Base-by-base conservation (phyloP, 2,113 vertebrate species). In the Gavialis gangeticus region DNA sequence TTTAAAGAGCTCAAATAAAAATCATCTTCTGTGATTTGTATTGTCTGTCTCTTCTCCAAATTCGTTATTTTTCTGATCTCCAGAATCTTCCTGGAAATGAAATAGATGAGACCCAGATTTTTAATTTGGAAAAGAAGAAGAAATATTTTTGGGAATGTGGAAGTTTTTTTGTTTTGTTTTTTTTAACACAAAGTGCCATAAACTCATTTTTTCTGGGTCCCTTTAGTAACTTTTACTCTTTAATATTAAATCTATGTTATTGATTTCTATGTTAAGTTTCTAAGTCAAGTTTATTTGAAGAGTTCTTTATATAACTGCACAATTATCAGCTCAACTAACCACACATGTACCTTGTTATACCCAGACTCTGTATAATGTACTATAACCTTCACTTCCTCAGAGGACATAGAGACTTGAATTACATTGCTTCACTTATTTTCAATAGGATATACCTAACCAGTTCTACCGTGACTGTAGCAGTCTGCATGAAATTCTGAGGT, bases 371-470 rank as follows among this genome's bases (percentile, higher is more conserved):
- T 79, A 1, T 59, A 12, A 2, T 27, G 18, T 88, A n/a, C 34
- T 8, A 0, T 25, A 30, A 57, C 6, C 56, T 0, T 71, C 24
- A 28, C 25, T 57, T 10, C 79, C 25, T 57, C 66, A 63, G 46
- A 64, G 75, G 59, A 4, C n/a, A 5, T 94, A 77, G 62, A 54
- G 59, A 79, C 28, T 28, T 94, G 67, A 94, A 63, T 88, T 75
- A 95, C 89, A 85, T 24, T 84, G 22, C 64, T 92, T 94, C 15
- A 15, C 96, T 37, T 97, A 27, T 95, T 96, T 97, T 92, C 37
- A 64, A 82, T 92, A 99, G 99, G 99, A 99, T 91, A 98, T 99
- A 81, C 99, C 99, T 66, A 99, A 99, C 96, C 99, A 99, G 67
- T 99, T 99, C 98, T 99, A 99, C 98, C 97, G 98, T 92, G 98